Conservation (phyloP, 2,797 vertebrate genomes). For the Gorsachius magnificus region DNA sequence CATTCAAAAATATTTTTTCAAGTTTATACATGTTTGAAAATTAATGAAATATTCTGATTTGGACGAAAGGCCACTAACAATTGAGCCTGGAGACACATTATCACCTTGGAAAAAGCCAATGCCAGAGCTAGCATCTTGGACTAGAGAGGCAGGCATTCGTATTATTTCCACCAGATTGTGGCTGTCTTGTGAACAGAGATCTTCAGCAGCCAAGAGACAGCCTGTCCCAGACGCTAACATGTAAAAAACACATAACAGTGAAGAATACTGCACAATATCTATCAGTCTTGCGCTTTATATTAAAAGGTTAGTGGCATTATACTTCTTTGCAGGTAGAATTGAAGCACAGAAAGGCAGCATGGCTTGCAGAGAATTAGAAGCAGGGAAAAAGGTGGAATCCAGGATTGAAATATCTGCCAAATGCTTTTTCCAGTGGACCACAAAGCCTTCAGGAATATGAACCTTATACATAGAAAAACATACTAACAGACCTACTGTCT, state of each 20-base stretch:
- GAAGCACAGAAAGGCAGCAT: neutral
- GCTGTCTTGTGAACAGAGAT: neutral
- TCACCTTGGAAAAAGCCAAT: neutral
- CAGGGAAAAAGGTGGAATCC: neutral
- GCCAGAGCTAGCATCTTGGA: neutral
- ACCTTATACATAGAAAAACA: neutral
- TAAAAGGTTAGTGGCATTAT: neutral
- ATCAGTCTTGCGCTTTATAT: neutral
- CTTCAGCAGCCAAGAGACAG: neutral
- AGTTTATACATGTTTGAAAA: neutral
- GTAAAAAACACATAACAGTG: neutral
- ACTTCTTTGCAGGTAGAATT: neutral
- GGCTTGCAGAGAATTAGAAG: neutral
- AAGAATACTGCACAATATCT: neutral
- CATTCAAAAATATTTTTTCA: neutral
- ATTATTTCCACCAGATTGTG: neutral
- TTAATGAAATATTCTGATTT: neutral
- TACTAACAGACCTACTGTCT: neutral
- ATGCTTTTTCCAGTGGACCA: neutral
- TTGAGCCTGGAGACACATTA: neutral
- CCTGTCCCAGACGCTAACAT: neutral
- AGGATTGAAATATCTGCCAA: neutral
- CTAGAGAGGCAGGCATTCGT: neutral
- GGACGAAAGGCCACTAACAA: neutral
- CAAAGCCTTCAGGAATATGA: neutral